Conservation (phyloP, 2,888 invertebrate species). For the Agrypnus murinus region DNA sequence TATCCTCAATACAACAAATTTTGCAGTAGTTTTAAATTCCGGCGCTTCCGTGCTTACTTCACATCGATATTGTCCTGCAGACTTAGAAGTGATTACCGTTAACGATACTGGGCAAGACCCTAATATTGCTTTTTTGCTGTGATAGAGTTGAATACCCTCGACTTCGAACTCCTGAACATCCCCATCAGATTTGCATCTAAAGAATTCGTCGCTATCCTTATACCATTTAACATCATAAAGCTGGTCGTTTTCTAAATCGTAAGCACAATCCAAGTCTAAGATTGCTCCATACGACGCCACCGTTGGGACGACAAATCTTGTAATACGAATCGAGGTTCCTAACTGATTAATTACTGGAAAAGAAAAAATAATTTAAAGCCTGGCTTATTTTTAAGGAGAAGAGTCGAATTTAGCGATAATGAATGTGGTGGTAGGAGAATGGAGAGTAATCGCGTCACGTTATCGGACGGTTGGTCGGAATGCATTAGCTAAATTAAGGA, state of each 20-base stretch:
- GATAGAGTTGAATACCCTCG: slow-evolving; percentile 61
- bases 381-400: neutral
- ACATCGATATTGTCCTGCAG: slow-evolving; percentile 65
- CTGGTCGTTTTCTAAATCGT: slow-evolving; percentile 61
- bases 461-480: slow-evolving; percentile 39
- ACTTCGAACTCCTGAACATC: slow-evolving; percentile 60
- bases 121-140: slow-evolving; percentile 52
- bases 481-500: slow-evolving; percentile 59
- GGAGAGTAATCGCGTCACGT: slow-evolving; percentile 40
- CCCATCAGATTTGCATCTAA: slow-evolving; percentile 61
- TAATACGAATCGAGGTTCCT: slow-evolving; percentile 56
- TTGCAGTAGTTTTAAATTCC: slow-evolving; percentile 56
- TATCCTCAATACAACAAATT: slow-evolving; percentile 53
- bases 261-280: slow-evolving; percentile 64
- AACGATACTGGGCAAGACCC: slow-evolving; percentile 64
- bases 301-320: slow-evolving; percentile 63
- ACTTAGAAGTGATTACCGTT: slow-evolving; percentile 58
- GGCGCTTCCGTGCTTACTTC: slow-evolving; percentile 66
- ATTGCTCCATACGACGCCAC: slow-evolving; percentile 60
- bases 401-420: slow-evolving; percentile 31
- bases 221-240: slow-evolving; percentile 68
- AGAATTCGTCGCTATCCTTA: slow-evolving; percentile 65
- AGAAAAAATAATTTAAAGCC: neutral
- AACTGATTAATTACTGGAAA: slow-evolving; percentile 25
- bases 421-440: slow-evolving; percentile 36